These are phyloP conservation scores for Serrognathus titanus DNA, from an alignment of 2,888 invertebrate genomes.

Conservation along the genomic window DNA sequence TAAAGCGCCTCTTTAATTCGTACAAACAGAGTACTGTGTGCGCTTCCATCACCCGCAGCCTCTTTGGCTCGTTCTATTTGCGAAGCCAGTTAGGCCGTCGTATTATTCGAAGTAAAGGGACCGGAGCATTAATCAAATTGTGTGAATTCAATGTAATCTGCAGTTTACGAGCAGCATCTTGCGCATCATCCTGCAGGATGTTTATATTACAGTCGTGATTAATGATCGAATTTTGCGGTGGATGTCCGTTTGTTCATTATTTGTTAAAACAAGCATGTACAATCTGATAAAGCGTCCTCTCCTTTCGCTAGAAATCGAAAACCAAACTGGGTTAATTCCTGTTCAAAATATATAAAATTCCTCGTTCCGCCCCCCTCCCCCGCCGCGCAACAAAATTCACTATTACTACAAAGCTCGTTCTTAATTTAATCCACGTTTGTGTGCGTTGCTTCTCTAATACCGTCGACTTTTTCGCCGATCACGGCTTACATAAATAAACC, in stretches of 20 bases:
- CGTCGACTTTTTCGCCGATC: conserved; percentile 6
- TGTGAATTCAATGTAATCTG: conserved; percentile 39
- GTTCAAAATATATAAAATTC: conserved; percentile 16
- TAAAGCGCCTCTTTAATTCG: conserved; percentile 24
- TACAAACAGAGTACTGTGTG: conserved; percentile 16
- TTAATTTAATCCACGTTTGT: conserved; percentile 20
- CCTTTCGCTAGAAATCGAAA: background rate
- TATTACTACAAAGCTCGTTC: conserved; percentile 16
- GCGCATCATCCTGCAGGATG: conserved; percentile 33
- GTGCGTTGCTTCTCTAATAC: conserved; percentile 18
- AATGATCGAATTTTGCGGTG: conserved; percentile 30
- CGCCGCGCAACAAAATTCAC: conserved; percentile 17
- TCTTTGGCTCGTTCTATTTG: conserved; percentile 25
- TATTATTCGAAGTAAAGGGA: conserved; percentile 33
- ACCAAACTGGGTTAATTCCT: background rate
- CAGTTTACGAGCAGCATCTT: conserved; percentile 34
- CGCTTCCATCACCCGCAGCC: conserved; percentile 18
- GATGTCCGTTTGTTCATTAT: conserved; percentile 32
- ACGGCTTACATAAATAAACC: background rate
- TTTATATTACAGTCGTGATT: conserved; percentile 36
- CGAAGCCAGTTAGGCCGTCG: conserved; percentile 28
- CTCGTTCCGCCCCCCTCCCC: conserved; percentile 10
- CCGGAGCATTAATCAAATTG: conserved; percentile 40
- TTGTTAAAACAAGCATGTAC: conserved; percentile 22
- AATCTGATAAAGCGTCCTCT: background rate